Base-by-base conservation (phyloP, 2,797 vertebrate species). In the Rhincodon typus region DNA sequence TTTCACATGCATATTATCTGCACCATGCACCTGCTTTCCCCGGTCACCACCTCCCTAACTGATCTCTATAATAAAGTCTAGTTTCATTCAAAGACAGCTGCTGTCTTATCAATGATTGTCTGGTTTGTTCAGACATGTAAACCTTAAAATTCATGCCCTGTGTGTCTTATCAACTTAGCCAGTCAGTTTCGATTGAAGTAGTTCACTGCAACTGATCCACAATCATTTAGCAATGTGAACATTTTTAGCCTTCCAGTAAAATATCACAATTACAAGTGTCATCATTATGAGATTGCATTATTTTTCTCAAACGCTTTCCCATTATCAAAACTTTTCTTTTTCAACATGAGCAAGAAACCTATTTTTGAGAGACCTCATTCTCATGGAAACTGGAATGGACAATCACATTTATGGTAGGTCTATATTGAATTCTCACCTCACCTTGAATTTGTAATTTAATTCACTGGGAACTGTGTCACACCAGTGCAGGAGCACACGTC, bases 61-160 rank as follows among this genome's bases (percentile, higher is more conserved):
- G 21, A 93, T 42, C n/a, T 25, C 66, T 67, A 27, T 12, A 42
- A 69, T 42, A 8, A 25, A 38, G 19, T 66, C 0, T 25, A 25
- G 90, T 38, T 69, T 42, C 25, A 69, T 93, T 67, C n/a, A 19
- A 1, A 42, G 90, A 10, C 62, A 69, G 62, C 21, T 69, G 90
- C 90, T 30, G 66, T 25, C 90, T 93, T 93, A 93, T 93, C 90
- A 67, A 93, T 7, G 21, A 93, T 38, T 42, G 90, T 66, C 66
- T 93, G 90, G 90, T 93, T 93, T 93, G 90, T 93, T 93, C n/a
- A 42, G 66, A 93, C 66, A 69, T 69, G n/a, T 93, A 23, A 42
- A 69, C 66, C 66, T 38, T 69, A 27, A 21, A 67, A 69, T 93
- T 93, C 66, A 38, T 25, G 4, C 62, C 42, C 21, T 93, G 21